phyloP scores from a whole-genome alignment of 2,888 invertebrate genomes.

The Ochropacha duplaris region DNA sequence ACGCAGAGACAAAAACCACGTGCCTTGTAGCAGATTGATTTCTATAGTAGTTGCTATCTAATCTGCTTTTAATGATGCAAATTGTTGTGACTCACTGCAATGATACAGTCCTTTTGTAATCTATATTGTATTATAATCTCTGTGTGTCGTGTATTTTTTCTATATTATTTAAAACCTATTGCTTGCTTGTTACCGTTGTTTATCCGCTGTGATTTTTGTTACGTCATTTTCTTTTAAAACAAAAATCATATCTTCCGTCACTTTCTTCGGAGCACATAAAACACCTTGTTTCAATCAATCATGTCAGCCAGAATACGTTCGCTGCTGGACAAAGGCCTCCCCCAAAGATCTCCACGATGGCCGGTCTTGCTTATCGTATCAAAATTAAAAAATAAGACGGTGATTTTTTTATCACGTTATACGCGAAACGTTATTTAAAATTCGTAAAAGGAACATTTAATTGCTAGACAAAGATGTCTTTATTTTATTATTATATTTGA shows the following conservation, averaged over 20 bases:
- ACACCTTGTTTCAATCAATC: too few species aligned
- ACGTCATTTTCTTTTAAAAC: too few species aligned
- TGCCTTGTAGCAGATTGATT: not conserved
- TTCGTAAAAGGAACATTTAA: not conserved
- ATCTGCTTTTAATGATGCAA: not conserved
- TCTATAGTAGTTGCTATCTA: not conserved
- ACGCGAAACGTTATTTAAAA: too few species aligned
- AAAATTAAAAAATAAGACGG: not conserved
- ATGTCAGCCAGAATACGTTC: too few species aligned
- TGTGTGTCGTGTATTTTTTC: not conserved
- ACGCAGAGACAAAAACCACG: not conserved
- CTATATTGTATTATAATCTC: not conserved
- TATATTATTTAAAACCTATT: not conserved
- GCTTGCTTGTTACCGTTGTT: too few species aligned
- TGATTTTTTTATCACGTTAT: too few species aligned
- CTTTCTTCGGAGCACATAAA: too few species aligned
- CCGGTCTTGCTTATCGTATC: too few species aligned
- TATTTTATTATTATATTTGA: not conserved
- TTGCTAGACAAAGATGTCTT: not conserved
- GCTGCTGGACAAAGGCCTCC: too few species aligned
- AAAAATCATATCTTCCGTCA: too few species aligned
- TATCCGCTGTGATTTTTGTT: too few species aligned
- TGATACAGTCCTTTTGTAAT: not conserved
- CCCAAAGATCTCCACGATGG: too few species aligned
- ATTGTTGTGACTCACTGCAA: not conserved